Percentiles rank a stretch among this genome's conserved stretches.
phyloP scores from a whole-genome alignment of 2,797 vertebrate genomes.

The Zalophus californianus region DNA sequence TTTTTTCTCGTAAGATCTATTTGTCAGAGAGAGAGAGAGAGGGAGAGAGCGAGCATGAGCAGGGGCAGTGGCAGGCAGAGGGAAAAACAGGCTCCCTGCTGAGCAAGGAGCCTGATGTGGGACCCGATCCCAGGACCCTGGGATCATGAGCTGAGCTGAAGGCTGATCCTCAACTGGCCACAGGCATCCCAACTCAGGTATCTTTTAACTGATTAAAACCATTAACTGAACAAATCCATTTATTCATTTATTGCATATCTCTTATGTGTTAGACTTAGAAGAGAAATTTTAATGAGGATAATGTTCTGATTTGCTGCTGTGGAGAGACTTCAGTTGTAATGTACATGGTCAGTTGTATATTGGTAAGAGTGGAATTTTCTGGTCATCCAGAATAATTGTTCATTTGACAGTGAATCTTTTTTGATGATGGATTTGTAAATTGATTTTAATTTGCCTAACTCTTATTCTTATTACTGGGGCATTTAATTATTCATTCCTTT shows the following conservation, averaged over 20 bases:
- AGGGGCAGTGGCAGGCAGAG: too few relatives aligned
- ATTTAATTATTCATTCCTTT: constrained; percentile 47
- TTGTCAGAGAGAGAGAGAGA: too few relatives aligned
- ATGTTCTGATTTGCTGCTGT: constrained; percentile 33
- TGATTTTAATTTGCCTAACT: constrained; percentile 29
- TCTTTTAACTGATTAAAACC: constrained; percentile 46
- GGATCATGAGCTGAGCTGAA: too few relatives aligned
- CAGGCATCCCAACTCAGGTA: not conserved
- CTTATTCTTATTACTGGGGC: not conserved
- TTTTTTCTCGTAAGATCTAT: not conserved
- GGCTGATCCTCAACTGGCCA: too few relatives aligned
- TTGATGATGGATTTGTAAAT: not conserved
- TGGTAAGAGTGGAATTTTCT: not conserved
- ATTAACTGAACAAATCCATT: constrained; percentile 20
- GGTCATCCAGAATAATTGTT: not conserved
- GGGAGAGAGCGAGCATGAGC: too few relatives aligned
- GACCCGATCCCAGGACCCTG: too few relatives aligned
- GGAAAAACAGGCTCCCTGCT: too few relatives aligned
- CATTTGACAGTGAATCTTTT: not conserved
- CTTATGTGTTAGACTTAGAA: constrained; percentile 39
- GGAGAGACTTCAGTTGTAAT: not conserved
- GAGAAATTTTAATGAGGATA: constrained; percentile 1
- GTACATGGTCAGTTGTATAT: not conserved
- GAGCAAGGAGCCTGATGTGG: too few relatives aligned
- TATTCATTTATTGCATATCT: constrained; percentile 13